Conservation (phyloP, 1,140 invertebrate species). For the Listronotus bonariensis region DNA sequence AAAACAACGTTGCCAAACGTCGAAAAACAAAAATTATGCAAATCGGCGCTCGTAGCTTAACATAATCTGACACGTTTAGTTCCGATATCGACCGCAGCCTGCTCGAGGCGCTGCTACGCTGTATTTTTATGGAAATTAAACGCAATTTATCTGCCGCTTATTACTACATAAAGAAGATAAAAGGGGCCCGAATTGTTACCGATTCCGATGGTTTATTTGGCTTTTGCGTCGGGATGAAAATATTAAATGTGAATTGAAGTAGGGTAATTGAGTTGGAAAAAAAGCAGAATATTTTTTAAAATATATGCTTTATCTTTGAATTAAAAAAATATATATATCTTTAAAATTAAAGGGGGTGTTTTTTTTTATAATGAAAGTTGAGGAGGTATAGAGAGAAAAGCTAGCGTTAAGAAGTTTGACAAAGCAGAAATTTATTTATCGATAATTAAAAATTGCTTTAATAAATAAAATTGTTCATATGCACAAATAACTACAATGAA, state of each 20-base stretch:
- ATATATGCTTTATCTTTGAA: no score
- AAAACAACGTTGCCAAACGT: slow-evolving; percentile 25
- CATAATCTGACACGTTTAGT: slow-evolving; percentile 38
- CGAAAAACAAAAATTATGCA: slow-evolving; percentile 38
- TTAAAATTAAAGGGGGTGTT: no score
- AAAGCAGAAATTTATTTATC: no score
- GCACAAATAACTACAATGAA: no score
- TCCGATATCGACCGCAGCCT: slow-evolving; percentile 29
- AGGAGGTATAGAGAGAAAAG: no score
- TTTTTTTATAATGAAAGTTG: no score
- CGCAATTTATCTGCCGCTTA: slow-evolving; percentile 38
- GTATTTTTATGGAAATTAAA: slow-evolving; percentile 40
- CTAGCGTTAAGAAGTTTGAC: no score
- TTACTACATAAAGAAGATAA: slow-evolving; percentile 36
- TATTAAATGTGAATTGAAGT: slow-evolving; percentile 24
- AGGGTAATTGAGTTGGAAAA: background rate
- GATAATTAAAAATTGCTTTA: no score
- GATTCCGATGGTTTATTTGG: slow-evolving; percentile 31
- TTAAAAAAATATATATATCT: no score
- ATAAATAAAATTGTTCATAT: no score
- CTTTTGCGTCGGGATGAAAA: slow-evolving; percentile 24
- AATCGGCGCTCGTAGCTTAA: slow-evolving; percentile 32
- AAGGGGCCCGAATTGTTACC: slow-evolving; percentile 29
- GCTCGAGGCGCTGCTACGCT: slow-evolving; percentile 15
- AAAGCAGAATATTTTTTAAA: no score